These are phyloP conservation scores for Scortum barcoo DNA, from an alignment of 2,113 vertebrate genomes.

Conservation along the genomic window DNA sequence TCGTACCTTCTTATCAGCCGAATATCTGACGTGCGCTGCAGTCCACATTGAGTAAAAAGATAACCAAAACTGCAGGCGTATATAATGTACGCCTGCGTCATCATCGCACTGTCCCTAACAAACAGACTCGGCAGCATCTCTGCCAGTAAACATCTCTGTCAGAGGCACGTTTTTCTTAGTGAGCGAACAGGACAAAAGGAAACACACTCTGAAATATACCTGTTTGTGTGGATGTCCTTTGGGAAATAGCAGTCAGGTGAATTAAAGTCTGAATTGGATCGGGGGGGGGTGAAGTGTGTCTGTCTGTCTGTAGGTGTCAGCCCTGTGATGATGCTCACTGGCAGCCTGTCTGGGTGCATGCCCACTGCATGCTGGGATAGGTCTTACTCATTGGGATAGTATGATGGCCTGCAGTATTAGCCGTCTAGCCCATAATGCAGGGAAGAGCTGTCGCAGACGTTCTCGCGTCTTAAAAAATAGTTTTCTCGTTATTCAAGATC, in stretches of 20 bases:
- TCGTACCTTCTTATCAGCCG: background rate
- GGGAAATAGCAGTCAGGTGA: conserved; percentile 12
- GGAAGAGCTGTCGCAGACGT: background rate
- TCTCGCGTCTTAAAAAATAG: background rate
- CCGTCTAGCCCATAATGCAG: background rate
- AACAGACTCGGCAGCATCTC: background rate
- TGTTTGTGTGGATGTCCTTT: background rate
- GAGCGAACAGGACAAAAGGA: background rate
- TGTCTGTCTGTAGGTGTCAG: conserved; percentile 15
- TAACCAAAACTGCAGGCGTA: background rate
- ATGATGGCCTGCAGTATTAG: background rate
- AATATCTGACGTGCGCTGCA: background rate
- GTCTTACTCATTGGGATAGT: background rate
- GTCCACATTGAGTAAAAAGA: background rate
- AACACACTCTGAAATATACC: no score
- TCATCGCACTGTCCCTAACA: conserved; percentile 3
- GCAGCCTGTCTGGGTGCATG: conserved; percentile 3
- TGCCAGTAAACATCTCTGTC: background rate
- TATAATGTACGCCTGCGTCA: background rate
- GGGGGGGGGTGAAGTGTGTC: no score
- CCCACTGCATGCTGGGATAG: conserved; percentile 13
- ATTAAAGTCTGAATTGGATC: conserved; percentile 6
- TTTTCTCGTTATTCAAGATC: background rate
- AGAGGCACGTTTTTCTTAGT: conserved; percentile 12
- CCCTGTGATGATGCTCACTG: conserved; percentile 4